phyloP scores from a whole-genome alignment of 2,797 vertebrate species.

The Gobio occitaniae region DNA sequence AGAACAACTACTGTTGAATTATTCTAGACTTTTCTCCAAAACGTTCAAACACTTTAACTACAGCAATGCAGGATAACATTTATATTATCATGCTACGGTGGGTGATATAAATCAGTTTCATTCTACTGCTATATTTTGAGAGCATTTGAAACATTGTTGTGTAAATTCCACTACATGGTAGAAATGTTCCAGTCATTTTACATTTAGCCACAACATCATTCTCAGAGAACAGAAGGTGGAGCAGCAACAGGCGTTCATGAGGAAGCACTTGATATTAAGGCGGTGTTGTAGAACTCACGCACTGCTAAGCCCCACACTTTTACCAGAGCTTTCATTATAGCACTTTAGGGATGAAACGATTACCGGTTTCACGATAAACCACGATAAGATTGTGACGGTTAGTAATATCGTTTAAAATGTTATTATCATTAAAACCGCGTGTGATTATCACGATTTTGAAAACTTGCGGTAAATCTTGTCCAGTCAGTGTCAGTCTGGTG shows the following conservation, averaged over 20 bases:
- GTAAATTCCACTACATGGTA: not conserved
- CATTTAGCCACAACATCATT: not conserved
- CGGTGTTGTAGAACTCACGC: not conserved
- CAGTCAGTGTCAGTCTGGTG: no score
- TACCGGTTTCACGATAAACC: no score
- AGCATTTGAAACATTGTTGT: not conserved
- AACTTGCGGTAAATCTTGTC: no score
- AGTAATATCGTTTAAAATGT: no score
- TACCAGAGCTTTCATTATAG: not conserved
- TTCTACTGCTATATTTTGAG: not conserved
- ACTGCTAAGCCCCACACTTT: not conserved
- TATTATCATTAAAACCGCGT: no score
- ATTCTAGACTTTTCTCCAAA: not conserved
- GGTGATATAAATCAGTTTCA: no score
- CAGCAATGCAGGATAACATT: not conserved
- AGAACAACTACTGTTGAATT: conserved; percentile 51
- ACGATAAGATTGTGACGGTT: no score
- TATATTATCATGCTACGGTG: not conserved
- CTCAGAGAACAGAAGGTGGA: not conserved
- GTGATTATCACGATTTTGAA: no score
- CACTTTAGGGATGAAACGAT: not conserved
- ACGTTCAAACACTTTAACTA: not conserved
- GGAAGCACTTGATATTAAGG: not conserved
- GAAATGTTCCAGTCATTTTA: not conserved
- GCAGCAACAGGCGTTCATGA: not conserved